phyloP scores from a whole-genome alignment of 2,797 vertebrate species.

The Dallia pectoralis region DNA sequence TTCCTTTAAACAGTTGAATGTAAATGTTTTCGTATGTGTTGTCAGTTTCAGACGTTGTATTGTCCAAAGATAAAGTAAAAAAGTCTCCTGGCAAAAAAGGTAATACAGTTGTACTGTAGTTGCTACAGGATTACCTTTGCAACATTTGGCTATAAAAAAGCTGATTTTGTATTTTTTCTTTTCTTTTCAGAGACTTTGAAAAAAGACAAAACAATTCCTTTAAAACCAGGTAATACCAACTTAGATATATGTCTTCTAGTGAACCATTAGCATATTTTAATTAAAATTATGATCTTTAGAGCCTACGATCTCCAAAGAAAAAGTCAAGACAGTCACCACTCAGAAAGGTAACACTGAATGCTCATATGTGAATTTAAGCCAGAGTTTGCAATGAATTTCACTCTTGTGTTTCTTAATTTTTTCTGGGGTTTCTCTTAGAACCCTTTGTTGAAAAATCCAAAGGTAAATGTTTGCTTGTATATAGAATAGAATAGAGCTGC shows the following conservation, averaged over 20 bases:
- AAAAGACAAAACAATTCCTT: background rate
- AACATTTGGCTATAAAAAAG: background rate
- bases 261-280: background rate
- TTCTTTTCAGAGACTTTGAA: background rate
- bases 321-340: slow-evolving; percentile 16
- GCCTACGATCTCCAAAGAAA: slow-evolving; percentile 23
- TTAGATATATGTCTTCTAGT: background rate
- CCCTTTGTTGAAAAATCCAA: slow-evolving; percentile 41
- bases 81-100: slow-evolving; percentile 19
- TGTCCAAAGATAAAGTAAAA: slow-evolving; percentile 14
- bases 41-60: background rate
- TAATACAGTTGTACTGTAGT: background rate
- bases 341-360: slow-evolving; percentile 19
- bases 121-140: background rate
- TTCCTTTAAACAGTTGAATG: slow-evolving; percentile 8
- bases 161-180: background rate
- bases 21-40: background rate
- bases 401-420: background rate
- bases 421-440: slow-evolving; percentile 26
- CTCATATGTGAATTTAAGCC: background rate
- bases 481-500: slow-evolving; percentile 50
- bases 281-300: background rate
- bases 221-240: slow-evolving; percentile 25
- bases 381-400: background rate
- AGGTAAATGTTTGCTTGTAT: slow-evolving; percentile 34